These are phyloP conservation scores for Eugnorisma glareosa DNA, from an alignment of 2,888 invertebrate species.

Conservation along the genomic window DNA sequence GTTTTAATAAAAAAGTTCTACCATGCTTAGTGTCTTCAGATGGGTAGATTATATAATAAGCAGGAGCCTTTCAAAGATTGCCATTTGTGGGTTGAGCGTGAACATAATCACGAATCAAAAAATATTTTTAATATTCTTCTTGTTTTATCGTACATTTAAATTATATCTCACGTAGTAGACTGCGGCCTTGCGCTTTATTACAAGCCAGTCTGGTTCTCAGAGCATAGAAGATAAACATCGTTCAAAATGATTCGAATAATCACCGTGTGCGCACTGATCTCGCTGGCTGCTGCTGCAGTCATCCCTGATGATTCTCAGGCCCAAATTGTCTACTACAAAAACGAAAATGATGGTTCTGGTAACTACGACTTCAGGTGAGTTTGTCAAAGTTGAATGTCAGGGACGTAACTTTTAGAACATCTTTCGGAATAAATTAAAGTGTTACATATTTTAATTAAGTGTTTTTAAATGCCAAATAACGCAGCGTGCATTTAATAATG, in stretches of 20 bases:
- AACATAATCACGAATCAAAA: conserved; percentile 22
- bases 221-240: conserved; percentile 15
- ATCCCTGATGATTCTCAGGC: conserved; percentile 65
- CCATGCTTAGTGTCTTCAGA: conserved; percentile 21
- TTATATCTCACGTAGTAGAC: conserved; percentile 9
- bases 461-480: not conserved
- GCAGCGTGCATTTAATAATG: not conserved
- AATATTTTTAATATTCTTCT: conserved; percentile 11
- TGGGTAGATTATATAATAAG: conserved; percentile 38
- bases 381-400: conserved; percentile 10
- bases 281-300: conserved; percentile 51
- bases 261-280: conserved; percentile 45
- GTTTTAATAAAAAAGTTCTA: not conserved
- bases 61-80: conserved; percentile 11
- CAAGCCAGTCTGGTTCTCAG: conserved; percentile 25
- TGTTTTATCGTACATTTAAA: conserved; percentile 26
- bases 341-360: conserved; percentile 65
- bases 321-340: conserved; percentile 63
- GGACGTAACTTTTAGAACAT: not conserved
- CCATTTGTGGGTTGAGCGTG: conserved; percentile 38
- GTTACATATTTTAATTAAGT: no score
- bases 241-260: conserved; percentile 54
- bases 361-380: conserved; percentile 72
- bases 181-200: conserved; percentile 29
- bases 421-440: conserved; percentile 14